Percentiles rank a stretch among this genome's conserved stretches.
These are phyloP conservation scores for Eudasyphora cyanicolor DNA, from an alignment of 2,888 invertebrate genomes.

Conservation along the genomic window DNA sequence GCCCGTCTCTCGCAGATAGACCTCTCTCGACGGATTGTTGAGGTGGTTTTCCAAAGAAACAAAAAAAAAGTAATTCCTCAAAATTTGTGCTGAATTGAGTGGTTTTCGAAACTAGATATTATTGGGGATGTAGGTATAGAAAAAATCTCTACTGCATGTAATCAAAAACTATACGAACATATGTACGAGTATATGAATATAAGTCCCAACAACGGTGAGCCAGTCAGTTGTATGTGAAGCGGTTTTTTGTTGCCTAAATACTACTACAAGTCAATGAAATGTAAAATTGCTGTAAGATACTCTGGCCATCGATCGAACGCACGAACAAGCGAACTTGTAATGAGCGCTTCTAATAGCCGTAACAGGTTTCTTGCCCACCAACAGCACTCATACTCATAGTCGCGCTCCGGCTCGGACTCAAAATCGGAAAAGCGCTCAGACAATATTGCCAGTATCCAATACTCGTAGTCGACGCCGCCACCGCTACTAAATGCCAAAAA, in stretches of 20 bases:
- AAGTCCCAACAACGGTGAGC: neutral
- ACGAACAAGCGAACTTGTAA: conserved; percentile 59
- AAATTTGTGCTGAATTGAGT: conserved; percentile 40
- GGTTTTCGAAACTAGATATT: conserved; percentile 49
- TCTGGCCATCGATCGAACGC: too few relatives aligned
- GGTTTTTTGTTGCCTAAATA: neutral
- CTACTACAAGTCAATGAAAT: conserved; percentile 9
- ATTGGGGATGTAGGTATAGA: neutral
- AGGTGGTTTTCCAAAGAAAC: neutral
- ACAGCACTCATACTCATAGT: conserved; percentile 32
- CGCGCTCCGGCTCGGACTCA: conserved; percentile 53
- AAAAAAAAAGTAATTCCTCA: conserved; percentile 50
- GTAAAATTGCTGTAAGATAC: neutral
- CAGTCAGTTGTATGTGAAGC: neutral
- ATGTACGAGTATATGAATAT: too few relatives aligned
- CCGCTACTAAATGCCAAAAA: conserved; percentile 58
- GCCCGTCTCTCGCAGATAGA: too few relatives aligned
- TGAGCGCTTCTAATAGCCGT: conserved; percentile 67
- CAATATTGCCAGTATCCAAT: conserved; percentile 61
- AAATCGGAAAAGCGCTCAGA: conserved; percentile 26
- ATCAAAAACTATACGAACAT: too few relatives aligned
- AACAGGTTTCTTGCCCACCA: conserved; percentile 66
- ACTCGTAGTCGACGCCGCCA: too few relatives aligned
- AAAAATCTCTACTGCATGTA: neutral
- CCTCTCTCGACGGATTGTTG: conserved; percentile 48